Evolutionary conservation across 2,888 invertebrate genomes (phyloP).

Genomic region (Cecidostiba fungosa): DNA sequence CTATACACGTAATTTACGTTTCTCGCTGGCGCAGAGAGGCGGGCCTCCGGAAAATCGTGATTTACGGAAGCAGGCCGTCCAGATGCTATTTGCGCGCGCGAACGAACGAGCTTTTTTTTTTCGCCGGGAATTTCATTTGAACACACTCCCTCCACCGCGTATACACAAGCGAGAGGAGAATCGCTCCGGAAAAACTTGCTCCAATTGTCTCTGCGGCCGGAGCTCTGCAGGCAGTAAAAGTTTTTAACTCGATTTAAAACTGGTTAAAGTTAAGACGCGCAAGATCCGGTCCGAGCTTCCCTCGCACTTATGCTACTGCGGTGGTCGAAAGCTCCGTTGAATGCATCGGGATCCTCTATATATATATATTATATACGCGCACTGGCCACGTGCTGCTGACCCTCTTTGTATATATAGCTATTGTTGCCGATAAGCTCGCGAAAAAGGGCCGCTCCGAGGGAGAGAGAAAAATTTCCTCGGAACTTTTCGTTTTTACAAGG

Average conservation of each 20-base stretch:
- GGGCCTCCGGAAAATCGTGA: slow-evolving; percentile 36
- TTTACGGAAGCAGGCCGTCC: slow-evolving; percentile 8
- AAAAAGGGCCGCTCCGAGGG: not conserved
- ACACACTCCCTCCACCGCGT: not conserved
- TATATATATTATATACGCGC: not conserved
- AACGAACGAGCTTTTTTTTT: slow-evolving; percentile 31
- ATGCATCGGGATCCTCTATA: not conserved
- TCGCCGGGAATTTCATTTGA: slow-evolving; percentile 37
- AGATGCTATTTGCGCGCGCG: slow-evolving; percentile 5
- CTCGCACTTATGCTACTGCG: not conserved
- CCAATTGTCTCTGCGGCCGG: slow-evolving; percentile 66
- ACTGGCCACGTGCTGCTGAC: not conserved
- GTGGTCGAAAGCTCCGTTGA: slow-evolving; percentile 30
- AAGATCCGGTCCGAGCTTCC: slow-evolving; percentile 33
- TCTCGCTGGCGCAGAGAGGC: not conserved
- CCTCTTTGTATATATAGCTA: slow-evolving; percentile 6
- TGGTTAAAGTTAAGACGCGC: slow-evolving; percentile 70
- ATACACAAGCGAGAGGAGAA: not conserved
- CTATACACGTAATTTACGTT: slow-evolving; percentile 21
- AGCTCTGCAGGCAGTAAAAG: slow-evolving; percentile 59
- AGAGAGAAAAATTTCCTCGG: not conserved
- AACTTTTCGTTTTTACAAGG: slow-evolving; percentile 18
- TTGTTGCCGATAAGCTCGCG: slow-evolving; percentile 40
- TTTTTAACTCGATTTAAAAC: slow-evolving; percentile 73
- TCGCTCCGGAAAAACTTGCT: slow-evolving; percentile 52